These are phyloP conservation scores for Polypedilum vanderplanki DNA, from an alignment of 1,140 invertebrate species.

Conservation along the genomic window DNA sequence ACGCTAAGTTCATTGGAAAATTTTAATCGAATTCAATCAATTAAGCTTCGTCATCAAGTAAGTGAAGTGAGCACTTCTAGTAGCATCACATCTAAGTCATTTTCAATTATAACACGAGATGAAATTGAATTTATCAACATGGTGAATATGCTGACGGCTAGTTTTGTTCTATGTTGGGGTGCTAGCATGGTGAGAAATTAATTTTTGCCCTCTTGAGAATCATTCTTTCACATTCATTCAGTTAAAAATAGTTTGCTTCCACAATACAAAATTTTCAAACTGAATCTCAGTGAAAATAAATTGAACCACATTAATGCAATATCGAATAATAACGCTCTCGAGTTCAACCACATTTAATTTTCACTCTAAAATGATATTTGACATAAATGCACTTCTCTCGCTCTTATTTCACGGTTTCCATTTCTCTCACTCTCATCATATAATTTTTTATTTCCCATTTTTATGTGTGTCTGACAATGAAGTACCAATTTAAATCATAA, in stretches of 20 bases:
- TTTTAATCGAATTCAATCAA: conserved; percentile 27
- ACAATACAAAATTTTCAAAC: not conserved
- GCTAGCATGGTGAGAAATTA: conserved; percentile 68
- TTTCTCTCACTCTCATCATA: not conserved
- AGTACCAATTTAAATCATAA: conserved; percentile 15
- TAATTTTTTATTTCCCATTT: not conserved
- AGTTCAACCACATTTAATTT: not conserved
- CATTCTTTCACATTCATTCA: not conserved
- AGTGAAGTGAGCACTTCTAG: conserved; percentile 37
- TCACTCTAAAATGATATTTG: too few relatives aligned
- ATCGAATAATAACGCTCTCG: not conserved
- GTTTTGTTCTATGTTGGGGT: conserved; percentile 78
- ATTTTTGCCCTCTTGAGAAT: not conserved
- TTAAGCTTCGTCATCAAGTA: not conserved
- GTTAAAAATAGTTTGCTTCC: not conserved
- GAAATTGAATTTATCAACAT: conserved; percentile 75
- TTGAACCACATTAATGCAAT: not conserved
- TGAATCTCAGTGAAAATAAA: not conserved
- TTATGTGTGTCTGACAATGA: not conserved
- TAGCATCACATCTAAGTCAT: conserved; percentile 39
- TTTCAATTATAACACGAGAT: conserved; percentile 46
- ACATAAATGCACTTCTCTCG: not conserved
- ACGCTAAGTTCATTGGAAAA: conserved; percentile 20
- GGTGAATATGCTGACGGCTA: conserved; percentile 73
- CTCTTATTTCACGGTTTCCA: conserved; percentile 11